Conservation (phyloP, 2,113 vertebrate genomes). For the Tilapia sparmanii region DNA sequence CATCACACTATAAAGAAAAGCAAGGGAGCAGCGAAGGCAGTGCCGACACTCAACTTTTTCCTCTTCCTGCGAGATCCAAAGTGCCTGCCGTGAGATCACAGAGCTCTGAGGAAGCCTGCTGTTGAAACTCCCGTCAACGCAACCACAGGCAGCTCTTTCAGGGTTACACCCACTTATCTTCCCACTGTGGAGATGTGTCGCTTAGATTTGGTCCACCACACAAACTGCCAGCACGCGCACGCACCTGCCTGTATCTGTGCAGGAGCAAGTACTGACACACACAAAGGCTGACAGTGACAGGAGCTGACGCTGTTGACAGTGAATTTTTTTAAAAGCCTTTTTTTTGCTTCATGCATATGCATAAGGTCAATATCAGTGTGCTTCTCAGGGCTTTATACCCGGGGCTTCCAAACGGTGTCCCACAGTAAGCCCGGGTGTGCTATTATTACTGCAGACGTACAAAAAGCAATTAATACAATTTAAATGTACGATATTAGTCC, state of each 20-base stretch:
- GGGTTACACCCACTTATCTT: conserved; percentile 23
- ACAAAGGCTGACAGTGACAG: not conserved
- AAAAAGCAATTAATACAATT: not conserved
- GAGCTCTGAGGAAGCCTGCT: conserved; percentile 23
- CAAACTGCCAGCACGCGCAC: not conserved
- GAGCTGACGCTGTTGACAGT: conserved; percentile 5
- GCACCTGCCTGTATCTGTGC: not conserved
- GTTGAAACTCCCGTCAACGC: conserved; percentile 26
- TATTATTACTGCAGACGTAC: not conserved
- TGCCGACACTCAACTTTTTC: not conserved
- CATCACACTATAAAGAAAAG: not conserved
- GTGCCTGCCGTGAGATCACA: conserved; percentile 25
- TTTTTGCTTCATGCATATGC: not conserved
- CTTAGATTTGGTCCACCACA: conserved; percentile 28
- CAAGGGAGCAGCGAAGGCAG: not conserved
- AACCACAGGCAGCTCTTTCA: conserved; percentile 41
- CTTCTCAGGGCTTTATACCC: not conserved
- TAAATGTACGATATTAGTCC: rapidly evolving
- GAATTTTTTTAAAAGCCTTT: not conserved
- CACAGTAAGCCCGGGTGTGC: not conserved
- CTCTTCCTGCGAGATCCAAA: conserved; percentile 13
- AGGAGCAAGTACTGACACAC: not conserved
- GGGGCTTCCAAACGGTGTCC: rapidly evolving
- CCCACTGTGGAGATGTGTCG: conserved; percentile 23
- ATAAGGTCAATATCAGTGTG: not conserved